phyloP scores from a whole-genome alignment of 2,797 vertebrate genomes.

The Paedocypris micromegethes region DNA sequence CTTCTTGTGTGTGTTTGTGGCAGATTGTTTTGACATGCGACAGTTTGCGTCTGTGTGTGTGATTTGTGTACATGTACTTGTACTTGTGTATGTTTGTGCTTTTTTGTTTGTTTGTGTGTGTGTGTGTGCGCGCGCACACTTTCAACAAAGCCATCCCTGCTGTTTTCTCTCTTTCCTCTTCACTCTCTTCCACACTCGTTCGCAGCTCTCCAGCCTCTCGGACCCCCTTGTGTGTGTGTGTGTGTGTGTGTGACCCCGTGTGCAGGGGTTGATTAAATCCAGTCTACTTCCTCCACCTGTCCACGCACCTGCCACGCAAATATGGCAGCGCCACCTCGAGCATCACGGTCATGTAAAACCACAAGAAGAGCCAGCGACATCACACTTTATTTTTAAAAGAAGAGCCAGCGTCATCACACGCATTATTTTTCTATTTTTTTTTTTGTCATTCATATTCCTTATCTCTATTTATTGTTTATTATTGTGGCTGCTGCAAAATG shows the following conservation, averaged over 20 bases:
- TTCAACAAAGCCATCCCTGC: constrained; percentile 3
- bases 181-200: constrained; percentile 5
- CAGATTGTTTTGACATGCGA: too few species aligned
- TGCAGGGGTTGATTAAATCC: constrained; percentile 39
- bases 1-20: too few species aligned
- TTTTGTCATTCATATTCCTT: too few species aligned
- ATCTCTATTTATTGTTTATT: too few species aligned
- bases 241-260: constrained; percentile 32
- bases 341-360: constrained; percentile 19
- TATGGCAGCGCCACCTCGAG: constrained; percentile 22
- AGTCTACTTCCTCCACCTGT: constrained; percentile 41
- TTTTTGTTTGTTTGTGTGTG: constrained; percentile 12
- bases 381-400: background rate
- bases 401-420: background rate
- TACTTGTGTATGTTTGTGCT: background rate
- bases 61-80: too few species aligned
- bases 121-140: constrained; percentile 3
- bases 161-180: constrained; percentile 11
- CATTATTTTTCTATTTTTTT: too few species aligned
- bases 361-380: constrained; percentile 23
- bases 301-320: constrained; percentile 44
- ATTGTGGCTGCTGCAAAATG: too few species aligned
- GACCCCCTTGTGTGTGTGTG: background rate
- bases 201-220: constrained; percentile 5
- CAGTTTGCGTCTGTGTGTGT: too few species aligned